Conservation (phyloP, 2,888 invertebrate genomes). For the Lydus trimaculatus region DNA sequence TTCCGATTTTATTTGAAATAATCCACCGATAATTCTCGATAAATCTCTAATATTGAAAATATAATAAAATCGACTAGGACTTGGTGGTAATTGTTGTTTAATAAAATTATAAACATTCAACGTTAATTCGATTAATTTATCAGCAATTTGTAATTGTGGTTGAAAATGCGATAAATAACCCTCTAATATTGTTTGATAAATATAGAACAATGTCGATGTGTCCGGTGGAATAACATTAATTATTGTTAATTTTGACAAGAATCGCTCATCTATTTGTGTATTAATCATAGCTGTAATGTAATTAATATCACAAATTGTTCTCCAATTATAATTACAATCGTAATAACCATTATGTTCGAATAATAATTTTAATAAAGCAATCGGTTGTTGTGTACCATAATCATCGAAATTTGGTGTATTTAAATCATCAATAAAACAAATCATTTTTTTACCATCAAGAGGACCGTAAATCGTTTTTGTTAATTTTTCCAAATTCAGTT, state of each 20-base stretch:
- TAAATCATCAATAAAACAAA: conserved; percentile 93
- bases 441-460: conserved; percentile 85
- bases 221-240: conserved; percentile 88
- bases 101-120: conserved; percentile 83
- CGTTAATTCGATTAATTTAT: conserved; percentile 78
- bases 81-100: conserved; percentile 81
- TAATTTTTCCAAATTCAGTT: conserved; percentile 87
- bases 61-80: conserved; percentile 94
- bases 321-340: conserved; percentile 90
- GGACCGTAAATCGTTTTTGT: conserved; percentile 92
- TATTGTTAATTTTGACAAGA: conserved; percentile 88
- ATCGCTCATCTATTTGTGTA: conserved; percentile 89
- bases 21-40: conserved; percentile 79
- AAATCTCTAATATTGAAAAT: conserved; percentile 92
- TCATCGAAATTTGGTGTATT: conserved; percentile 91
- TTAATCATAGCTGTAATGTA: conserved; percentile 88
- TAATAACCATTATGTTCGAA: conserved; percentile 90
- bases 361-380: conserved; percentile 89
- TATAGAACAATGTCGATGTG: conserved; percentile 77
- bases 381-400: conserved; percentile 94
- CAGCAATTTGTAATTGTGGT: conserved; percentile 71
- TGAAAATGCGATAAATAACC: conserved; percentile 80
- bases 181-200: conserved; percentile 81
- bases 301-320: conserved; percentile 81
- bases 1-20: conserved; percentile 77